Conservation (phyloP, 2,113 vertebrate species). For the Fregata magnificens region DNA sequence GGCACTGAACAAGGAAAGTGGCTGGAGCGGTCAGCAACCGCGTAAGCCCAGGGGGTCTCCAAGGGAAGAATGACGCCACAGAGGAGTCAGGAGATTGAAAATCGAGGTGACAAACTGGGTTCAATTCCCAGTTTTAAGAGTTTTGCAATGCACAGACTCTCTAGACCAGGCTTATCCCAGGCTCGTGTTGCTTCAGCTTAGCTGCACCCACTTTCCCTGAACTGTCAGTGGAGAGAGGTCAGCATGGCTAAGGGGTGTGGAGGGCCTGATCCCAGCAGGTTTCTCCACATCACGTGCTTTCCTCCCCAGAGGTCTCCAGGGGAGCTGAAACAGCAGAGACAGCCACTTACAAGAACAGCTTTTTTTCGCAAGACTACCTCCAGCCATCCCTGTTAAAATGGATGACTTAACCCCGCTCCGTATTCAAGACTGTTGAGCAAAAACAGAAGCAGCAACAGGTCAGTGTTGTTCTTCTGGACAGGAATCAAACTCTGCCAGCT, state of each 20-base stretch:
- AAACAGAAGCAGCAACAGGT: neutral
- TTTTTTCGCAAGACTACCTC: neutral
- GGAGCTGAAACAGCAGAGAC: neutral
- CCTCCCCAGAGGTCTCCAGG: neutral
- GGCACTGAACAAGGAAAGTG: neutral
- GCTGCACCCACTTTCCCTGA: neutral
- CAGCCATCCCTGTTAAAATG: neutral
- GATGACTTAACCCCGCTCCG: neutral
- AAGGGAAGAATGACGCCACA: neutral
- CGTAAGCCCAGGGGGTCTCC: neutral
- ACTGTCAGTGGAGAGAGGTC: neutral
- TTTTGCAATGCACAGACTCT: neutral
- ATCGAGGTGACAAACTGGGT: neutral
- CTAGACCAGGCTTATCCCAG: neutral
- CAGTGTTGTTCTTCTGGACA: neutral
- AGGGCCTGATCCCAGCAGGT: neutral
- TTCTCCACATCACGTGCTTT: neutral
- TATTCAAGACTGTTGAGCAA: neutral
- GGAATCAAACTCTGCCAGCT: neutral
- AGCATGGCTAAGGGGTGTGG: rapidly evolving
- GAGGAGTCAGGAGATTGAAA: neutral
- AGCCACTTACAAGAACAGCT: neutral
- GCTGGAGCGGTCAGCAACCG: neutral
- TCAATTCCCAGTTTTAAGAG: neutral
- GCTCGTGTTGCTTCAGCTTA: neutral